These are phyloP conservation scores for Sterrhoptilus dennistouni DNA, from an alignment of 2,113 vertebrate species.

Conservation along the genomic window DNA sequence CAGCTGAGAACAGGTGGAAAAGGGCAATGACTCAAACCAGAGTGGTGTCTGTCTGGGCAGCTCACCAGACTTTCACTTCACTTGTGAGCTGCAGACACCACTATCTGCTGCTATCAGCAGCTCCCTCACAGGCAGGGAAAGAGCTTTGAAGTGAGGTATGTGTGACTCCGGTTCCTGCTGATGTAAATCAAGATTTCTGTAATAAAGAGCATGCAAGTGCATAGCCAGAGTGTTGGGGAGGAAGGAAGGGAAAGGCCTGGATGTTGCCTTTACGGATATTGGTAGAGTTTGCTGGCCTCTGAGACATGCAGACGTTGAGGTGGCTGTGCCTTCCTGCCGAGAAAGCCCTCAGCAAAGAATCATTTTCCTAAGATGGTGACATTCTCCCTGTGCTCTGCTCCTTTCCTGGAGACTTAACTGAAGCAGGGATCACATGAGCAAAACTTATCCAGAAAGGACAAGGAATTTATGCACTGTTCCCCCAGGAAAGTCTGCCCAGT, in stretches of 20 bases:
- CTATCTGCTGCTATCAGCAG: conserved; percentile 21
- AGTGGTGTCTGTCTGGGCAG: conserved; percentile 15
- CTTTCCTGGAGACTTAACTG: neutral
- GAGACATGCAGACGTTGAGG: accelerated
- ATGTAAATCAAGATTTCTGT: neutral
- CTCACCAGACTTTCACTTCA: conserved; percentile 55
- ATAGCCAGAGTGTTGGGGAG: neutral
- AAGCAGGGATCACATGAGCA: neutral
- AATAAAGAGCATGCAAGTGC: neutral
- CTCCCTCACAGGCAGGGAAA: neutral
- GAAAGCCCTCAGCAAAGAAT: neutral
- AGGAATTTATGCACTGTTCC: neutral
- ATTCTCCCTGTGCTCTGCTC: neutral
- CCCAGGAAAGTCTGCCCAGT: neutral
- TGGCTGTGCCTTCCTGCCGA: accelerated
- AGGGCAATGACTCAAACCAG: conserved; percentile 38
- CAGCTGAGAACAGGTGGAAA: conserved; percentile 26
- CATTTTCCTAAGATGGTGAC: neutral
- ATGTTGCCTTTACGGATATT: neutral
- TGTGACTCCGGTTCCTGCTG: neutral
- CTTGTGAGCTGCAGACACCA: neutral
- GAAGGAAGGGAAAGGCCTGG: neutral
- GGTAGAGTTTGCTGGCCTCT: neutral
- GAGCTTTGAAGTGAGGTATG: neutral
- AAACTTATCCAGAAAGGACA: neutral